Evolutionary conservation across 1,140 invertebrate species (phyloP).

Genomic region (Dendrolimus kikuchii): DNA sequence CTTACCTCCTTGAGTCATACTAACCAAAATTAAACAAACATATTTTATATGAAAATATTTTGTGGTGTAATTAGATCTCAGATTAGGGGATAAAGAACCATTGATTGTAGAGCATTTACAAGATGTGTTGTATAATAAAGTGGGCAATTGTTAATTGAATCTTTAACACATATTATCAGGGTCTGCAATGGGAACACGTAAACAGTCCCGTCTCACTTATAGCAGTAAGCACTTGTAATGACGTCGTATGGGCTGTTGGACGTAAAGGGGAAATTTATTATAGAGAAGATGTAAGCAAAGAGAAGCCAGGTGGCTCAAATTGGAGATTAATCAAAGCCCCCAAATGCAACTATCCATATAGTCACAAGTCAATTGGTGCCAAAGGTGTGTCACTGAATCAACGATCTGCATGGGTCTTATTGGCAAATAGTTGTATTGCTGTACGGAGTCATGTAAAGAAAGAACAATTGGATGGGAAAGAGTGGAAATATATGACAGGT

Average conservation of each 20-base stretch:
- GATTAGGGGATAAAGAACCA: too few relatives aligned
- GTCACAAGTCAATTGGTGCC: slow-evolving; percentile 39
- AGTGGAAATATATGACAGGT: slow-evolving; percentile 65
- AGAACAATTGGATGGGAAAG: slow-evolving; percentile 41
- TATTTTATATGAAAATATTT: too few relatives aligned
- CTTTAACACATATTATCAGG: slow-evolving; percentile 61
- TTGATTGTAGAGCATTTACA: too few relatives aligned
- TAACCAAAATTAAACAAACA: too few relatives aligned
- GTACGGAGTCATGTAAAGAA: slow-evolving; percentile 48
- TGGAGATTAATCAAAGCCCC: slow-evolving; percentile 61
- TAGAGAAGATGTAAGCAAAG: slow-evolving; percentile 78
- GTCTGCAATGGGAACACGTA: slow-evolving; percentile 85
- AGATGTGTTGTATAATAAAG: too few relatives aligned
- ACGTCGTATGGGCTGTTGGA: slow-evolving; percentile 89
- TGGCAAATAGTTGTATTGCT: slow-evolving; percentile 48
- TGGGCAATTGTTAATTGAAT: too few relatives aligned
- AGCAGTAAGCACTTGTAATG: slow-evolving; percentile 78
- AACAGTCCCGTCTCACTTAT: slow-evolving; percentile 83
- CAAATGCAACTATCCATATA: slow-evolving; percentile 35
- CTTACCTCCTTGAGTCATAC: too few relatives aligned
- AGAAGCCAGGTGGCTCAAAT: slow-evolving; percentile 72
- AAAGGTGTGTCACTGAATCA: slow-evolving; percentile 47
- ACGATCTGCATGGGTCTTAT: slow-evolving; percentile 51
- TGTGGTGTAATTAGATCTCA: too few relatives aligned
- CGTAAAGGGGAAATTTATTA: slow-evolving; percentile 89